phyloP scores from a whole-genome alignment of 2,797 vertebrate species.

The Crenichthys baileyi region DNA sequence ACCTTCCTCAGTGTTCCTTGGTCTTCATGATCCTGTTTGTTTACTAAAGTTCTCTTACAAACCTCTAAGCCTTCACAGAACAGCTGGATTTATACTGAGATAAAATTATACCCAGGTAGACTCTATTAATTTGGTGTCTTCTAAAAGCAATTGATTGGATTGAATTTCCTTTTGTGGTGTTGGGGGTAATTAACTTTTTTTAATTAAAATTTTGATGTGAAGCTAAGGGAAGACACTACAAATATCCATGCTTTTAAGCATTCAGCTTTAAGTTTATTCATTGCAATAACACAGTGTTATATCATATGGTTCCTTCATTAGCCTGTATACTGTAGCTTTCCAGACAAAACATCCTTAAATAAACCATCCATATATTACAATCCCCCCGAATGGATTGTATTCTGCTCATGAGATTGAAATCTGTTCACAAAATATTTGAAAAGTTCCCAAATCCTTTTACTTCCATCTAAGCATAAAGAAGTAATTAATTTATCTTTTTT shows the following conservation, averaged over 20 bases:
- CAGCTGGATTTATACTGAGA: no score
- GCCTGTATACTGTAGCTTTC: neutral
- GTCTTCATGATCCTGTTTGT: no score
- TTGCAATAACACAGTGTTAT: neutral
- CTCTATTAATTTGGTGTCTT: no score
- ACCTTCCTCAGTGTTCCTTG: no score
- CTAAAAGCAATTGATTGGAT: no score
- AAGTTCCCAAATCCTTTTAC: slow-evolving; percentile 33
- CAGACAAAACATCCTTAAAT: neutral
- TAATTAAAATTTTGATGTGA: neutral
- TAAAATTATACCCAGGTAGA: no score
- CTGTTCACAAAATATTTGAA: slow-evolving; percentile 10
- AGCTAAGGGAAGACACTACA: neutral
- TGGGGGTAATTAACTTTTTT: no score
- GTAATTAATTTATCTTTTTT: slow-evolving; percentile 26
- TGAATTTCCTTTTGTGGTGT: no score
- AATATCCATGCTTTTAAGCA: neutral
- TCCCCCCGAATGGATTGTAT: neutral
- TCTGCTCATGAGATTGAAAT: slow-evolving; percentile 9
- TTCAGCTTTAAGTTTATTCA: neutral
- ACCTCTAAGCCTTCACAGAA: no score
- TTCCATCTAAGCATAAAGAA: slow-evolving; percentile 30
- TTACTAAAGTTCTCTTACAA: no score
- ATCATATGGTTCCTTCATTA: neutral
- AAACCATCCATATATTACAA: neutral